Evolutionary conservation across 2,113 vertebrate species (phyloP), one percentile per base, ranked within the genome.

Genomic region (Epinephelus cyanopodus): DNA sequence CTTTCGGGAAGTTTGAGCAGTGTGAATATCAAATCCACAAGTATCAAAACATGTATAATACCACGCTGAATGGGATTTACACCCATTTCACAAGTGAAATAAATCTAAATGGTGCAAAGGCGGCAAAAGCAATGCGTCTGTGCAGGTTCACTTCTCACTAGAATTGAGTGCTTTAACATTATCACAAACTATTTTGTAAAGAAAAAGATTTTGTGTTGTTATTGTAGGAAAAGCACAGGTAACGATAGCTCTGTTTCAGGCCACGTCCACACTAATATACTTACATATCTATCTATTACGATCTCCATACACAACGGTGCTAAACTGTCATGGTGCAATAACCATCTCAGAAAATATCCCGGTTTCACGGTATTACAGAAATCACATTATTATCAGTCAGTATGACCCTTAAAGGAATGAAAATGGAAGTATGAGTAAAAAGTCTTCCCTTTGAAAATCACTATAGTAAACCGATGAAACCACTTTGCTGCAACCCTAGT

Each of bases 11-110:
- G 45, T 64, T 42, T 47, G 23, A 63, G 53, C 18, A 54, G 54
- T 53, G 53, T 52, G 13, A 74, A n/a, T 60, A 67, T 52, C 48
- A 57, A 62, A 53, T 52, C 66, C 54, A 42, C 10, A 33, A 63
- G 37, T 54, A 63, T 37, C 6, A 70, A 56, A 63, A 42, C 39
- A 17, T 15, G 21, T 11, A 33, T 12, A 23, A 75, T 6, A 71
- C 15, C 27, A 2, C 0, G 2, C 0, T 45, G n/a, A 66, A 37
- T 45, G 5, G 19, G 50, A 71, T 77, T 76, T 69, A 53, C 1
- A 23, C 2, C 8, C 10, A 6, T 52, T 61, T 61, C n/a, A 52
- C 23, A 57, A 48, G 1, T 12, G 33, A 25, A n/a, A 6, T 11
- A 18, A 27, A 52, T 13, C 42, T 37, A 5, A 65, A 17, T 10